Percentiles rank a stretch among this genome's conserved stretches.
phyloP scores from a whole-genome alignment of 92 coral and sea anemone genomes.

The Phenganax marumi region DNA sequence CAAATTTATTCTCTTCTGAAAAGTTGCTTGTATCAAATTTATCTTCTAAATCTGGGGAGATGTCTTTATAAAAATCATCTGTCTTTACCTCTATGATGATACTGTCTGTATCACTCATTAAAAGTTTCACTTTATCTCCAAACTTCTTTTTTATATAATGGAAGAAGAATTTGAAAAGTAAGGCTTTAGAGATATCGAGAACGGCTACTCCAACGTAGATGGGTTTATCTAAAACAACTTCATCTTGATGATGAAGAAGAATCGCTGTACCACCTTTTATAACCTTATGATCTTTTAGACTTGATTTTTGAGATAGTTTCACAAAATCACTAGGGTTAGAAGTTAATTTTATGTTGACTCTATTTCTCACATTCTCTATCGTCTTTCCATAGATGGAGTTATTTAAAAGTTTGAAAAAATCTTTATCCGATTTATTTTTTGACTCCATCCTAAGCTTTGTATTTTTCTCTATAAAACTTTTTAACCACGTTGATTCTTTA shows the following conservation, averaged over 20 bases:
- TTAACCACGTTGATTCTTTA: background rate
- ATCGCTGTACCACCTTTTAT: background rate
- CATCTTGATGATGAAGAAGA: background rate
- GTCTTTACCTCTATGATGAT: background rate
- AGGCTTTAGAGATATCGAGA: background rate
- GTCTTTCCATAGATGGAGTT: conserved; percentile 3
- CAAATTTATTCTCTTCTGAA: background rate
- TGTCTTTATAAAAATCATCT: background rate
- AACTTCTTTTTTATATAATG: background rate
- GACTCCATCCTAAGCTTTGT: background rate
- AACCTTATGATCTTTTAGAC: background rate
- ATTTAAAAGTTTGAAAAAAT: background rate
- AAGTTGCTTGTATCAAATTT: too few relatives aligned
- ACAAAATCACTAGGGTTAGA: background rate
- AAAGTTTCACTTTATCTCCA: background rate
- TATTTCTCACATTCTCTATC: background rate
- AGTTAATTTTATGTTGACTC: background rate
- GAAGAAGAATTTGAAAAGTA: background rate
- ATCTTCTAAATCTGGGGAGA: background rate
- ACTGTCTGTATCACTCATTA: conserved; percentile 15
- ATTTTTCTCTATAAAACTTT: background rate
- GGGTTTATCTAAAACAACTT: background rate
- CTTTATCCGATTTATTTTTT: background rate
- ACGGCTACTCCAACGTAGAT: background rate
- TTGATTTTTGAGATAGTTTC: background rate